These are phyloP conservation scores for Danaus melanippus DNA, from an alignment of 1,140 invertebrate genomes.

Conservation along the genomic window DNA sequence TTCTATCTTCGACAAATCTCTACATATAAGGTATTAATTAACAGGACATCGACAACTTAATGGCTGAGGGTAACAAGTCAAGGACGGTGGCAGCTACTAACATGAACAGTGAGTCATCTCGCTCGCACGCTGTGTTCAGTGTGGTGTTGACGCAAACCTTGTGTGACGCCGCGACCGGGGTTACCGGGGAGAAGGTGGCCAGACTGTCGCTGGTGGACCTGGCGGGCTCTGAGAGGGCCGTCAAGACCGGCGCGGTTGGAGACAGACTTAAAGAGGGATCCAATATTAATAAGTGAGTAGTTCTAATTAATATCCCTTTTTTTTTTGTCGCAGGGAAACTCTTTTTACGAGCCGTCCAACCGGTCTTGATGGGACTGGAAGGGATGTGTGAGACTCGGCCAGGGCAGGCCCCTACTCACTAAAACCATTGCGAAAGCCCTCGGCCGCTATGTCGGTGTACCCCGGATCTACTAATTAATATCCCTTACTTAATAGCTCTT, in stretches of 20 bases:
- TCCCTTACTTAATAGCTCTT: too few relatives aligned
- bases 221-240: constrained; percentile 97
- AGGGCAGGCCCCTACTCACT: too few relatives aligned
- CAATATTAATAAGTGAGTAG: constrained; percentile 64
- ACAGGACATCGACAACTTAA: constrained; percentile 95
- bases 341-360: too few relatives aligned
- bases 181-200: constrained; percentile 96
- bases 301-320: too few relatives aligned
- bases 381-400: too few relatives aligned
- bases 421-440: too few relatives aligned
- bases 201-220: constrained; percentile 96
- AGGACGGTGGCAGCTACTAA: constrained; percentile 98
- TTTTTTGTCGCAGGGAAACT: too few relatives aligned
- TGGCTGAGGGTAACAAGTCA: constrained; percentile 99
- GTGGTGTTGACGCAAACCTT: constrained; percentile 96
- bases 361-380: too few relatives aligned
- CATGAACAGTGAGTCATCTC: constrained; percentile 98
- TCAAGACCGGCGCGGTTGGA: constrained; percentile 98
- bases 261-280: constrained; percentile 81
- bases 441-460: too few relatives aligned
- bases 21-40: not conserved
- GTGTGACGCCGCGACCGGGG: constrained; percentile 85
- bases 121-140: constrained; percentile 98
- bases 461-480: too few relatives aligned
- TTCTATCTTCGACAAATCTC: too few relatives aligned